phyloP scores from a whole-genome alignment of 2,113 vertebrate genomes.

The Sapayoa aenigma region DNA sequence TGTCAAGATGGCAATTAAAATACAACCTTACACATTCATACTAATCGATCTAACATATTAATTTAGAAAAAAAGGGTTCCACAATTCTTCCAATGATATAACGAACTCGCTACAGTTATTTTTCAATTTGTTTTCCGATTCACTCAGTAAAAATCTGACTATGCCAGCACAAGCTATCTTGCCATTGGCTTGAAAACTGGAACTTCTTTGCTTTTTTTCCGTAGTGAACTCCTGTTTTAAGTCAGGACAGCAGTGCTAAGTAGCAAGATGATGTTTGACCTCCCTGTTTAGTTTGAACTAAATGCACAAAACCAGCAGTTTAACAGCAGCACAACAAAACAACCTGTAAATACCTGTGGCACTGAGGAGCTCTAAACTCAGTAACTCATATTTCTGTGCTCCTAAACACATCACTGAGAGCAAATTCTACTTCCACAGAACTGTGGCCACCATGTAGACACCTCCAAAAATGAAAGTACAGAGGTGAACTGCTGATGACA shows the following conservation, averaged over 20 bases:
- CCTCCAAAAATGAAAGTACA: not conserved
- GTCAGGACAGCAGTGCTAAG: not conserved
- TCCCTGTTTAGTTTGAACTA: not conserved
- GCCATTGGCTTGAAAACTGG: not conserved
- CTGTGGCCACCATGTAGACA: accelerated
- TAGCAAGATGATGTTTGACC: not conserved
- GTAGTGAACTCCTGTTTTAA: not conserved
- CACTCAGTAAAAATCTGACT: not conserved
- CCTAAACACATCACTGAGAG: not conserved
- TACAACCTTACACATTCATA: not conserved
- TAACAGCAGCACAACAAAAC: not conserved
- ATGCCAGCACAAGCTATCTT: not conserved
- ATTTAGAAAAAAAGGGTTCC: not conserved
- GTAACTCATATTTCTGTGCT: not conserved
- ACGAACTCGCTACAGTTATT: not conserved
- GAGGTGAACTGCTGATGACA: not conserved
- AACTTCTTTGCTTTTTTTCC: not conserved
- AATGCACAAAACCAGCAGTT: not conserved
- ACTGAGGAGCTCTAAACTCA: not conserved
- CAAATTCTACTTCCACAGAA: not conserved
- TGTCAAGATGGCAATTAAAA: not conserved
- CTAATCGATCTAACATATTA: not conserved
- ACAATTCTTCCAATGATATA: not conserved
- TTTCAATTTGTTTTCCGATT: not conserved
- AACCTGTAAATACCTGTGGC: not conserved